Evolutionary conservation across 2,888 invertebrate genomes (phyloP).

Genomic region (Rhagium mordax): DNA sequence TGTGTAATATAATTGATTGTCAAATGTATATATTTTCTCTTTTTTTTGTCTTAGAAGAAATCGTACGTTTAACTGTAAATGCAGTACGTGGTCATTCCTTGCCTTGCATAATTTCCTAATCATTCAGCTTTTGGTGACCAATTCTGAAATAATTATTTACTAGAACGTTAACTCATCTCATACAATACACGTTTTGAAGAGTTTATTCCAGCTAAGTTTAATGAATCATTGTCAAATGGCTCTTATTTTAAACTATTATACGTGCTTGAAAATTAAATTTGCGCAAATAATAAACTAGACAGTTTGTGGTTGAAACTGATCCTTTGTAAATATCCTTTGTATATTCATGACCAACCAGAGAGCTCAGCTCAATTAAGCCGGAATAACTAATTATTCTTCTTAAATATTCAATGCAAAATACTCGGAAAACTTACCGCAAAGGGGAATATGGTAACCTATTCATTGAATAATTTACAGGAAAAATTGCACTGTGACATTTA

Average conservation of each 20-base stretch:
- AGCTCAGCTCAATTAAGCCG: constrained; percentile 32
- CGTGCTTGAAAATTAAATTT: constrained; percentile 1
- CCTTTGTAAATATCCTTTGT: constrained; percentile 28
- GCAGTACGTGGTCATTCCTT: no score
- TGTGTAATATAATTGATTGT: no score
- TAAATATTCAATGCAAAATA: constrained; percentile 32
- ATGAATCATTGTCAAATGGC: no score
- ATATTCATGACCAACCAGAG: constrained; percentile 38
- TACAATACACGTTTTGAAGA: no score
- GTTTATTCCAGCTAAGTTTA: no score
- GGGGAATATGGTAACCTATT: constrained; percentile 10
- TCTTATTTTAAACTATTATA: not conserved
- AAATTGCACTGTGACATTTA: constrained; percentile 4
- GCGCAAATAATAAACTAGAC: constrained; percentile 29
- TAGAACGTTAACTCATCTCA: no score
- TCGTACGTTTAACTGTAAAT: no score
- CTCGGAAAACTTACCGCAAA: constrained; percentile 24
- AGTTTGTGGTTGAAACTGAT: constrained; percentile 10
- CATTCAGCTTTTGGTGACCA: no score
- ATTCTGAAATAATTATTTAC: no score
- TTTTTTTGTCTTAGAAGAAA: no score
- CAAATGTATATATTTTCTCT: no score
- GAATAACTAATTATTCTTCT: constrained; percentile 35
- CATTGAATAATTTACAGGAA: not conserved
- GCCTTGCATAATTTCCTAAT: no score